Evolutionary conservation across 2,797 vertebrate genomes (phyloP), one percentile per base, ranked within the genome.

Genomic region (Tiaroga cobitis): DNA sequence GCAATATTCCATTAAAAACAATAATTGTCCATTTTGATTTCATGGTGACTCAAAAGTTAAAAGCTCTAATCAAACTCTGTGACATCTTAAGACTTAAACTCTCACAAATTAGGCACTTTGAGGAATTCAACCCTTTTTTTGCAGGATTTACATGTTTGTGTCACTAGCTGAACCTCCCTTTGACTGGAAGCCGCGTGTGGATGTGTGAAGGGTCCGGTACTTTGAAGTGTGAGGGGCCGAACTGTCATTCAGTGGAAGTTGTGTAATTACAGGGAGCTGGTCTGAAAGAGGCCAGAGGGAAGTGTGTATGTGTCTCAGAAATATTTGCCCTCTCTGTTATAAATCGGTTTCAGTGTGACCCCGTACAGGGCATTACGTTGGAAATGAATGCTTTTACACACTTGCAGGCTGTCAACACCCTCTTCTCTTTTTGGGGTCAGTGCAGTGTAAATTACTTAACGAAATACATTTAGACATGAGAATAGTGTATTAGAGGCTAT

Each of bases 191-290:
- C 41, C 46, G 34, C 43, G 70, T 54, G 59, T 77, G 73, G 85
- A 86, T 70, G 72, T 87, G 83, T 65, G 85, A 92, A 83, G 74
- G 88, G 87, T 87, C 86, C 78, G 75, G 61, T 85, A 84, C 91
- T 94, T 92, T 95, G 92, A 95, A 93, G 92, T 93, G 90, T 74
- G 85, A 88, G 82, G 75, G 79, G 43, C 59, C 77, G 63, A 90
- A 88, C 74, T 75, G 32, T 82, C 83, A 85, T 84, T 89, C 86
- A 90, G 46, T 82, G 83, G 72, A 88, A 90, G 91, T 92, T 89
- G 91, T 88, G 90, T 94, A 95, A 95, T 95, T 93, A 95, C 92
- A 95, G 92, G 93, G 91, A 83, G n/a, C 74, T 74, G 77, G 68
- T 59, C 85, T 89, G 88, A 87, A 82, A 89, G 26, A 89, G 88